phyloP scores from a whole-genome alignment of 2,888 invertebrate genomes.

The Acrobasis repandana region DNA sequence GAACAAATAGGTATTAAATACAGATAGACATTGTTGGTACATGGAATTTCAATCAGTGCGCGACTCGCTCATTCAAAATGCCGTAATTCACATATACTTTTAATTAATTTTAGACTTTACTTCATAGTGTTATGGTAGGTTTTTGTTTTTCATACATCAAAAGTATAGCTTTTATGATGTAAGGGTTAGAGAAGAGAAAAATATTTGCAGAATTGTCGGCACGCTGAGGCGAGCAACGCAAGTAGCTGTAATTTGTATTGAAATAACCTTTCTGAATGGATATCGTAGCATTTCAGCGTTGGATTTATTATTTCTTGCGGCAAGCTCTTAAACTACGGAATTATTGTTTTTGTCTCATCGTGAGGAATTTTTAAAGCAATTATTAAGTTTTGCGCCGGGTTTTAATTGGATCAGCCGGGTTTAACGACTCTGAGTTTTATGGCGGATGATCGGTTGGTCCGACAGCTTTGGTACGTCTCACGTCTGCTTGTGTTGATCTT shows the following conservation, averaged over 20 bases:
- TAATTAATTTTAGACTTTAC: background rate
- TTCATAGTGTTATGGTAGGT: background rate
- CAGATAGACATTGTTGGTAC: slow-evolving; percentile 75
- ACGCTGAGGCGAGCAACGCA: slow-evolving; percentile 71
- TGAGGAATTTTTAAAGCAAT: slow-evolving; percentile 79
- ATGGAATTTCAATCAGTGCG: slow-evolving; percentile 80
- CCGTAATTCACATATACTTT: background rate
- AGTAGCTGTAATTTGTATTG: slow-evolving; percentile 82
- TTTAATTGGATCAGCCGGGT: slow-evolving; percentile 78
- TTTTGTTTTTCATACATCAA: background rate
- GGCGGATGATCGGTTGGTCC: slow-evolving; percentile 48
- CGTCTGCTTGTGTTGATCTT: no score
- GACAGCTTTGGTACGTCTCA: no score
- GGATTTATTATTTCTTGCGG: slow-evolving; percentile 81
- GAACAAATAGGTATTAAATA: slow-evolving; percentile 68
- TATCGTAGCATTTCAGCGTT: slow-evolving; percentile 75
- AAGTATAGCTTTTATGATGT: slow-evolving; percentile 8
- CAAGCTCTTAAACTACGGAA: slow-evolving; percentile 75
- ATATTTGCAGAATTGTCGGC: slow-evolving; percentile 81
- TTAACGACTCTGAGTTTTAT: slow-evolving; percentile 69
- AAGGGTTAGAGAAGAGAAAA: slow-evolving; percentile 68
- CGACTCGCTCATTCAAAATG: background rate
- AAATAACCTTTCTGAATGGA: slow-evolving; percentile 78
- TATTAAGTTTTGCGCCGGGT: slow-evolving; percentile 73
- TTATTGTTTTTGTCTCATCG: slow-evolving; percentile 81